A percentile compares a stretch with the other conserved stretches of the same genome.
These are phyloP conservation scores for Perodicticus potto DNA, from an alignment of 2,797 vertebrate genomes.

Conservation along the genomic window DNA sequence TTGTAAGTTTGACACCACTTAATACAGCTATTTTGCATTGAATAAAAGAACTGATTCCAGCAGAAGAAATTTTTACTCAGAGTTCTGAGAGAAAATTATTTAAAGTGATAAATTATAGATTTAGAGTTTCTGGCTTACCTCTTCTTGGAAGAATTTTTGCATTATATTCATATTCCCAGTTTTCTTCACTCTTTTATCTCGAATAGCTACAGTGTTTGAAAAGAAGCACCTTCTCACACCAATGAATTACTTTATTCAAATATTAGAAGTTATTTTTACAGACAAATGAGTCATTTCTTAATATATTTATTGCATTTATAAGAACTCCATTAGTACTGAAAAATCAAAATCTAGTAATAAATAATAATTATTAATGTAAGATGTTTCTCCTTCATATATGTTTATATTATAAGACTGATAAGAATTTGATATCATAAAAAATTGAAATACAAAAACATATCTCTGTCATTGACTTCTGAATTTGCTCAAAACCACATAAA, in stretches of 20 bases:
- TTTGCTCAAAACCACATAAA: not conserved
- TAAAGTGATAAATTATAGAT: constrained; percentile 59
- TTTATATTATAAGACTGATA: not conserved
- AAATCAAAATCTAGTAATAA: not conserved
- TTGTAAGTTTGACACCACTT: constrained; percentile 10
- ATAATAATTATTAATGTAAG: not conserved
- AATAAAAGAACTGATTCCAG: constrained; percentile 15
- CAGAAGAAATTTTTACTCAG: constrained; percentile 46
- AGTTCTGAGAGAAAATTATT: constrained; percentile 38
- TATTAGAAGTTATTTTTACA: not conserved
- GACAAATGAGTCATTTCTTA: not conserved
- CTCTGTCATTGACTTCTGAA: not conserved
- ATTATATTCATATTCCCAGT: not conserved
- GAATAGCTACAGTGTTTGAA: not conserved
- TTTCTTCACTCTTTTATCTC: not conserved
- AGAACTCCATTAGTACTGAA: not conserved
- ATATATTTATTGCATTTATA: not conserved
- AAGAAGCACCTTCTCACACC: not conserved
- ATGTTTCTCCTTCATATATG: not conserved
- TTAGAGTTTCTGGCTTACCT: constrained; percentile 8
- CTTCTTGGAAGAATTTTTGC: constrained; percentile 35
- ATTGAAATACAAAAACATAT: not conserved
- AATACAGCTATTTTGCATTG: not conserved
- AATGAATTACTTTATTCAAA: not conserved
- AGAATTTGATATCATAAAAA: not conserved